Evolutionary conservation across 2,113 vertebrate species (phyloP).

Genomic region (Dromas ardeola): DNA sequence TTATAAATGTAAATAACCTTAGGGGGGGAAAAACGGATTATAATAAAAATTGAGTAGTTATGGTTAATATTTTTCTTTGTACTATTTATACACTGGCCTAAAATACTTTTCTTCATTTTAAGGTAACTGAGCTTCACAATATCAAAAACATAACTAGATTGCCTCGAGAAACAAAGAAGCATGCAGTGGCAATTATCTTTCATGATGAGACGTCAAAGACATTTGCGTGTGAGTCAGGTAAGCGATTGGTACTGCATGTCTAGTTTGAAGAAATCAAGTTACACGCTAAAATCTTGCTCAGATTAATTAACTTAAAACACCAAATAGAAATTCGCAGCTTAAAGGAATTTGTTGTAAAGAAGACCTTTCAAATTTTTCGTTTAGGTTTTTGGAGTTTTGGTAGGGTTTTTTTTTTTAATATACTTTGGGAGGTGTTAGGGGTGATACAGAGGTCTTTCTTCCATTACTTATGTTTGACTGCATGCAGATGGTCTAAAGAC

Average conservation of each 20-base stretch:
- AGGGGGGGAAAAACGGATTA: neutral
- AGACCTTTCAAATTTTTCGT: neutral
- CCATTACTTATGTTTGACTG: slow-evolving; percentile 51
- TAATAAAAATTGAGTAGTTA: neutral
- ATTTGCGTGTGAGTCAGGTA: slow-evolving; percentile 98
- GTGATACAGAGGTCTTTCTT: slow-evolving; percentile 3
- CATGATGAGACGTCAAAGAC: slow-evolving; percentile 97
- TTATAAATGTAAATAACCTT: neutral
- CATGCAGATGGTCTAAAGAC: slow-evolving; percentile 42
- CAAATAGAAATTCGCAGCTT: slow-evolving; percentile 48
- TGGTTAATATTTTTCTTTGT: neutral
- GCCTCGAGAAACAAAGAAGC: slow-evolving; percentile 97
- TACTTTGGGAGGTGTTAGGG: slow-evolving; percentile 3
- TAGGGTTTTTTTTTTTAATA: neutral
- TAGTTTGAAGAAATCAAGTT: slow-evolving; percentile 33
- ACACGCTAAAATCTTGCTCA: slow-evolving; percentile 8
- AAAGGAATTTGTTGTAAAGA: slow-evolving; percentile 43
- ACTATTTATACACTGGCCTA: neutral
- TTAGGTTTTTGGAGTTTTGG: neutral
- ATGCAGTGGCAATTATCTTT: slow-evolving; percentile 98
- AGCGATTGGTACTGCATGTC: slow-evolving; percentile 63
- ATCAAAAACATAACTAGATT: slow-evolving; percentile 98
- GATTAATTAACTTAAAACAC: neutral
- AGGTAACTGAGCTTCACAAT: slow-evolving; percentile 98
- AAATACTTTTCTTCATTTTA: slow-evolving; percentile 73